Base-by-base conservation (phyloP, 2,888 invertebrate genomes). In the Leptopilina myrica region DNA sequence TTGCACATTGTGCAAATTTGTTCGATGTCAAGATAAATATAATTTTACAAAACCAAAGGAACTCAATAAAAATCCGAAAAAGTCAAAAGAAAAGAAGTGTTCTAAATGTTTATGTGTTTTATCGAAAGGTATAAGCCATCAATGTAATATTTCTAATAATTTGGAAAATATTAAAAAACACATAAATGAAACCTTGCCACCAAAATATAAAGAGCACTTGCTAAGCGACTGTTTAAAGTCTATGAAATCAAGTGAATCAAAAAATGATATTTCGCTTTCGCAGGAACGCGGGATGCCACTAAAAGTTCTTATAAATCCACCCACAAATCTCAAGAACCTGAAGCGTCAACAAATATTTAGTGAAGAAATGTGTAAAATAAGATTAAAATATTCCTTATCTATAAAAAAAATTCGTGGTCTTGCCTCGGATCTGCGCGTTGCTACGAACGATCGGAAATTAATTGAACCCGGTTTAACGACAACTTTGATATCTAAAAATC, bases 391-490 rank as follows among this genome's bases (percentile, higher is more conserved):
- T 56, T 56, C 56, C n/a, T 56, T 56, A 11, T 12, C 56, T 6
- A 4, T 56, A n/a, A 56, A 56, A 5, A 56, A 6, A 56, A 12
- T 56, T 11, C 9, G 56, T 56, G 56, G 56, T 56, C 56, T 56
- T 56, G 12, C 11, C 56, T 56, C 56, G 5, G 56, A 56, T 56
- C 56, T 56, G 7, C 56, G 56, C n/a, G 62, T 64, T 12, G 76
- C 76, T 62, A 33, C 62, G 11, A 64, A 64, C 5, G 40, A 59
- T 40, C 15, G 33, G 8, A 76, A 76, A 56, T 56, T 59, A 20
- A 56, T 76, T 56, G 76, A 76, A 76, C 76, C 76, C 40, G 12
- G 12, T 20, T 33, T 64, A n/a, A 15, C n/a, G 20, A 76, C n/a
- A 20, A 76, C 59, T 26, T 12, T 59, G 26, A 20, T 20, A 33